Conservation (phyloP, 1,140 invertebrate genomes). For the Calephelis nemesis region DNA sequence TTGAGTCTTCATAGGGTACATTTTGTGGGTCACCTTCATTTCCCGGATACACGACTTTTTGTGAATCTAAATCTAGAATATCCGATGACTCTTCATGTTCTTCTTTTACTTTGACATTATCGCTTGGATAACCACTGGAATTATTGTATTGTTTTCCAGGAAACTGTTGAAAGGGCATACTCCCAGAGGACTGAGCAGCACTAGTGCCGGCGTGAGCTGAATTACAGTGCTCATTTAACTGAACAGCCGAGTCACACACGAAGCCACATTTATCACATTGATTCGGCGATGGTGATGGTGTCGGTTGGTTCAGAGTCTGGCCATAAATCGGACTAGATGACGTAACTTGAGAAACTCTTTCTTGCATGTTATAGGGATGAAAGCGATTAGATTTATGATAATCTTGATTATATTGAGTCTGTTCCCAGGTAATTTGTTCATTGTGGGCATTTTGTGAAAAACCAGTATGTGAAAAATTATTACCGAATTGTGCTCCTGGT, state of each 20-base stretch:
- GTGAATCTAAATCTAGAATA: constrained; percentile 92
- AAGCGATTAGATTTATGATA: constrained; percentile 76
- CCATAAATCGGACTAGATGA: constrained; percentile 83
- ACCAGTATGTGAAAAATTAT: constrained; percentile 71
- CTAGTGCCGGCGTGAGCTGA: constrained; percentile 81
- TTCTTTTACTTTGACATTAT: constrained; percentile 78
- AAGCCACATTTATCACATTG: constrained; percentile 91
- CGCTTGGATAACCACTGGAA: constrained; percentile 54
- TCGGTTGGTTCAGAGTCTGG: constrained; percentile 78
- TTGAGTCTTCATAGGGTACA: constrained; percentile 76
- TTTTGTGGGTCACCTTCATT: constrained; percentile 70
- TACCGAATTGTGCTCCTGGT: constrained; percentile 71
- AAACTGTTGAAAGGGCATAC: constrained; percentile 76
- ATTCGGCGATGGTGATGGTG: constrained; percentile 82
- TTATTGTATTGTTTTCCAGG: constrained; percentile 67
- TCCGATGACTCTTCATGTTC: constrained; percentile 87
- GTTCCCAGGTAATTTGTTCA: constrained; percentile 72
- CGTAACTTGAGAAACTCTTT: constrained; percentile 80
- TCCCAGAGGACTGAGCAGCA: constrained; percentile 54
- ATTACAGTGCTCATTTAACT: constrained; percentile 85
- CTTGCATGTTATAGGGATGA: constrained; percentile 77
- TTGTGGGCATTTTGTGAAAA: constrained; percentile 76
- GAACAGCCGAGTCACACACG: constrained; percentile 85
- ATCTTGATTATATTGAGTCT: constrained; percentile 76
- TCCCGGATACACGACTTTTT: constrained; percentile 88